A percentile compares a stretch with the other conserved stretches of the same genome.
Conservation (phyloP, 2,797 vertebrate species). For the Rhinichthys osculus region DNA sequence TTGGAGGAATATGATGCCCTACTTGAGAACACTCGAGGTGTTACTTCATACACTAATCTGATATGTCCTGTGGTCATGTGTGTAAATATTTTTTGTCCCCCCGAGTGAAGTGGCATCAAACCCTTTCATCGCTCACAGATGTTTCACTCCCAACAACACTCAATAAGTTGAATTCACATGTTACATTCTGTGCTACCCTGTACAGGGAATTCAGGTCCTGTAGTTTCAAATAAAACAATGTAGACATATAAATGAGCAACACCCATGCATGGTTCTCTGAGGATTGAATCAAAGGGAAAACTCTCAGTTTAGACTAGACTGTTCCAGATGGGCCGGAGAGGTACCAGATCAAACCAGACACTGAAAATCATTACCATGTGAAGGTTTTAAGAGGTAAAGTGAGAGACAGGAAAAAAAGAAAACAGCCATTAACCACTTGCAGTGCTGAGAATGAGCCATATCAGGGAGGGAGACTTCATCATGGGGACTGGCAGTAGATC, state of each 20-base stretch:
- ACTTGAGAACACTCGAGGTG: slow-evolving; percentile 51
- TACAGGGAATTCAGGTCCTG: neutral
- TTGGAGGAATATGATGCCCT: slow-evolving; percentile 44
- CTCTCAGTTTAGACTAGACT: slow-evolving; percentile 49
- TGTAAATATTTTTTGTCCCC: slow-evolving; percentile 41
- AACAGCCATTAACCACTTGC: slow-evolving; percentile 45
- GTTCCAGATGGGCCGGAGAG: slow-evolving; percentile 54
- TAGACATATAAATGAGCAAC: slow-evolving; percentile 40
- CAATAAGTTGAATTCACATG: neutral
- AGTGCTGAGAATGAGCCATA: slow-evolving; percentile 48
- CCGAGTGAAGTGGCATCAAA: slow-evolving; percentile 13
- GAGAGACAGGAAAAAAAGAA: slow-evolving; percentile 47
- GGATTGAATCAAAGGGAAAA: slow-evolving; percentile 54
- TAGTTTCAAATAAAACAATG: slow-evolving; percentile 1
- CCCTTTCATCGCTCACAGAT: neutral
- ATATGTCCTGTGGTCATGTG: slow-evolving; percentile 43
- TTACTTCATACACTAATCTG: slow-evolving; percentile 57
- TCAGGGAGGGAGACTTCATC: slow-evolving; percentile 44
- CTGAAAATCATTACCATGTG: slow-evolving; percentile 50
- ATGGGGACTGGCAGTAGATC: slow-evolving; percentile 29
- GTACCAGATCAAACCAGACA: slow-evolving; percentile 58
- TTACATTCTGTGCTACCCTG: neutral
- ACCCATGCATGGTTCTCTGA: slow-evolving; percentile 14
- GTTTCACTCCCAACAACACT: neutral
- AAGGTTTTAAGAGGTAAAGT: slow-evolving; percentile 51